These are phyloP conservation scores for Willisornis vidua DNA, from an alignment of 2,113 vertebrate genomes.

Conservation along the genomic window DNA sequence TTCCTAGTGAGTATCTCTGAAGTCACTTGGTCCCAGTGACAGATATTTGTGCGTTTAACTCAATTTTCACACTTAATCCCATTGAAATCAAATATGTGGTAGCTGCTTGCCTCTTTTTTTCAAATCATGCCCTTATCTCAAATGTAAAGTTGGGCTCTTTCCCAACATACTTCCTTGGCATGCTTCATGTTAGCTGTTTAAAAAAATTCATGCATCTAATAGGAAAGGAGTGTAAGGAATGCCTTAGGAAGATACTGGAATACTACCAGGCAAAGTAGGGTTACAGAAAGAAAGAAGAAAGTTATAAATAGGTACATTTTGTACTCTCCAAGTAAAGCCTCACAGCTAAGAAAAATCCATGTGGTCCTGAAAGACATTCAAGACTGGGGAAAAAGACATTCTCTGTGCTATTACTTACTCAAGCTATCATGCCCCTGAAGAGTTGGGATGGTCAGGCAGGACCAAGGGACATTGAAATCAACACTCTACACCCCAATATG, in stretches of 20 bases:
- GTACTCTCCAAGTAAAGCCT: background rate
- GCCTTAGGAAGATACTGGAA: background rate
- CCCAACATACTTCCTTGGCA: background rate
- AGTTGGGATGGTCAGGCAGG: background rate
- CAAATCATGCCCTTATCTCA: background rate
- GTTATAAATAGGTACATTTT: background rate
- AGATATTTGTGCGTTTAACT: background rate
- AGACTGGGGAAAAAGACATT: background rate
- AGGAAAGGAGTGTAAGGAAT: background rate
- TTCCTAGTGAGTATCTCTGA: background rate
- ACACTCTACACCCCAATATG: rapidly evolving
- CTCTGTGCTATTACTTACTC: background rate
- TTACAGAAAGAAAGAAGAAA: background rate
- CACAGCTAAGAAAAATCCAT: background rate
- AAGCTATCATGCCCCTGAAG: background rate
- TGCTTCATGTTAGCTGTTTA: background rate
- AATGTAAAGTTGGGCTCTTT: background rate
- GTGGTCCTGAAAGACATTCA: background rate
- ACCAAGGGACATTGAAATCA: background rate
- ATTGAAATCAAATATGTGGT: background rate
- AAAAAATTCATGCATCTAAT: background rate
- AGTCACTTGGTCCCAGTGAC: rapidly evolving
- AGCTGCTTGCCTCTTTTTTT: background rate
- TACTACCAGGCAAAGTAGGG: background rate
- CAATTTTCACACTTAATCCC: background rate